Base-by-base conservation (phyloP, 2,797 vertebrate genomes). In the Acropternis orthonyx region DNA sequence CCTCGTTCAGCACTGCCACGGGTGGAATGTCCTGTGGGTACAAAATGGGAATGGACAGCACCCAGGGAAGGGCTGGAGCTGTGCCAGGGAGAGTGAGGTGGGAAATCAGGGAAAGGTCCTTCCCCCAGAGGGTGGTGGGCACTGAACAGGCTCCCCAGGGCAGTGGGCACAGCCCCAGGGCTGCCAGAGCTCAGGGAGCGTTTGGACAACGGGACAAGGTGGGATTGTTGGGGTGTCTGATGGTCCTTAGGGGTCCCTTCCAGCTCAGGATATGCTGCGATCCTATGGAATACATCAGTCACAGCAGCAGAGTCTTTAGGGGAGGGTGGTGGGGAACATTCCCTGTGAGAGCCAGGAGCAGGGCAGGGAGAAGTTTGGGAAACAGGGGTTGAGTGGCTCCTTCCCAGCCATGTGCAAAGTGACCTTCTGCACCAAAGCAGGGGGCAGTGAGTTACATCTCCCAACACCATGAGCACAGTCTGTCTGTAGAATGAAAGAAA, bases 51-150 rank as follows among this genome's bases (percentile, higher is more conserved):
- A 23, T 1, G 23, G 17, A 8, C 23, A 46, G 72, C 15, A 16
- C 1, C 4, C 6, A 23, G 62, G 48, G 62, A 54, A 5, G 0
- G 4, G 62, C 62, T 11, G 39, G 61, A 27, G 46, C 39, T 16
- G 67, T 1, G 67, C 0, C 44, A 37, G 37, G 58, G 10, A 21
- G 44, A 14, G 0, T 51, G 0, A 9, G 23, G 28, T 0, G 11
- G 28, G 52, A 1, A 4, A 0, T 11, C 21, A 21, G 46, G 32
- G 1, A 1, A 59, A 44, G 27, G 22, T 0, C 12, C 28, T 34
- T 16, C 3, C 21, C 56, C 12, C 34, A 9, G 21, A 16, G 34
- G 19, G 21, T 26, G 34, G 16, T 10, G 49, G 43, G 43, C 51
- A 43, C 75, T 65, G 75, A 7, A 8, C 58, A 23, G 51, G 43